Conservation (phyloP, 2,888 invertebrate species). For the Spatulosminthurus flaviceps region DNA sequence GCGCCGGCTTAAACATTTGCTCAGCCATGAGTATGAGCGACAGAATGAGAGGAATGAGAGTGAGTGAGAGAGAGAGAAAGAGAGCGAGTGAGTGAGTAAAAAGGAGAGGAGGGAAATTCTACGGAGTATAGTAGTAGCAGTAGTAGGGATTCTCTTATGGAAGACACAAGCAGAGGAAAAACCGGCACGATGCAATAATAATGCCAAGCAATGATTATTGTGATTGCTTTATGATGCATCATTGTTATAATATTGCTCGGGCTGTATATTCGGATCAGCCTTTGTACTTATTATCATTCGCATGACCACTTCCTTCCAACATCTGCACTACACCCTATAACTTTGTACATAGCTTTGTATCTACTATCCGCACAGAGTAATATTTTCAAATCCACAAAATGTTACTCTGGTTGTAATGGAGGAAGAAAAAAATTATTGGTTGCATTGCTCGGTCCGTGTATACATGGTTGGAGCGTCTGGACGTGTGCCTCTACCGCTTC, state of each 20-base stretch:
- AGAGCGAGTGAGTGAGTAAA: not conserved
- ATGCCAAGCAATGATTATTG: conserved; percentile 39
- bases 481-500: conserved; percentile 12
- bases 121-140: not conserved
- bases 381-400: no score
- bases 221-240: conserved; percentile 55
- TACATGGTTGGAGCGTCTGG: no score
- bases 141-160: not conserved
- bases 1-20: conserved; percentile 10
- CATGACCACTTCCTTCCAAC: conserved; percentile 12
- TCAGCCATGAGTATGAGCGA: not conserved
- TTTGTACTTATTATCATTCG: conserved; percentile 21
- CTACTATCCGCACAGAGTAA: no score
- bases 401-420: no score
- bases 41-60: conserved; percentile 15
- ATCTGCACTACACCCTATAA: not conserved
- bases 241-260: conserved; percentile 44
- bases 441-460: no score
- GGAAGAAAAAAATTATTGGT: no score
- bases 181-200: conserved; percentile 18
- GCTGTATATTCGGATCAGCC: conserved; percentile 11
- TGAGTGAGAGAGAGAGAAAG: not conserved
- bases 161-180: no score
- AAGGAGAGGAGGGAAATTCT: not conserved
- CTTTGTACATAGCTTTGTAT: no score